Base-by-base conservation (phyloP, 1,140 invertebrate genomes). In the Drosophila bocki region DNA sequence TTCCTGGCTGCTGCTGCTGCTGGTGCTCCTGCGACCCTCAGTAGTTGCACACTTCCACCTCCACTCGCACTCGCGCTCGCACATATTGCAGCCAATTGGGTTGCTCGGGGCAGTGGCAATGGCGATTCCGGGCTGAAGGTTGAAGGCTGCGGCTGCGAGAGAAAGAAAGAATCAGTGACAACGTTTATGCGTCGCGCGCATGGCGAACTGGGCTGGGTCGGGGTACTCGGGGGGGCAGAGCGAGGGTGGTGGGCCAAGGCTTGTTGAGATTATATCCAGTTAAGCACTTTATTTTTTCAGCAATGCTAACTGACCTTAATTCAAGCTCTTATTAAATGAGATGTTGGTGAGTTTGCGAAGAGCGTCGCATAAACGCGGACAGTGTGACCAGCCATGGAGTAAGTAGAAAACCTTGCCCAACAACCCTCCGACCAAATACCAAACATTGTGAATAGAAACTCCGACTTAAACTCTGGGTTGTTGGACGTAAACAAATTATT, bases 41-140 rank as follows among this genome's bases (percentile, higher is more conserved):
- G 50, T 44, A 50, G 48, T 62, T 47, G 47, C 57, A 50, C 60
- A 75, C 70, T 72, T 39, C 53, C 53, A 39, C 53, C 35, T 39
- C 35, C 35, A 54, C 53, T 54, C 33, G 51, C 51, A 39, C 33
- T 37, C 53, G 68, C 69, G 61, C 76, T 62, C 76, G 69, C 65
- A 78, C 83, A 87, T 83, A 72, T 71, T 87, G 67, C 65, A 75
- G 50, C 41, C 58, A 69, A 58, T 64, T 72, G 67, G 12, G 12
- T 65, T 59, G 51, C 42, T 57, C 42, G 32, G 35, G 42, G 29
- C 44, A 59, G 37, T 70, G 68, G 42, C 53, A 59, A 47, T 70
- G 65, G 33, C 50, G 35, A 70, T 71, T 58, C 13, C 56, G 33
- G 42, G 69, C 69, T 71, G 65, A 67, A 61, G 57, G 42, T 54